Percentiles rank a stretch among this genome's conserved stretches.
Conservation (phyloP, 2,113 vertebrate genomes). For the Aspidoscelis tigris region DNA sequence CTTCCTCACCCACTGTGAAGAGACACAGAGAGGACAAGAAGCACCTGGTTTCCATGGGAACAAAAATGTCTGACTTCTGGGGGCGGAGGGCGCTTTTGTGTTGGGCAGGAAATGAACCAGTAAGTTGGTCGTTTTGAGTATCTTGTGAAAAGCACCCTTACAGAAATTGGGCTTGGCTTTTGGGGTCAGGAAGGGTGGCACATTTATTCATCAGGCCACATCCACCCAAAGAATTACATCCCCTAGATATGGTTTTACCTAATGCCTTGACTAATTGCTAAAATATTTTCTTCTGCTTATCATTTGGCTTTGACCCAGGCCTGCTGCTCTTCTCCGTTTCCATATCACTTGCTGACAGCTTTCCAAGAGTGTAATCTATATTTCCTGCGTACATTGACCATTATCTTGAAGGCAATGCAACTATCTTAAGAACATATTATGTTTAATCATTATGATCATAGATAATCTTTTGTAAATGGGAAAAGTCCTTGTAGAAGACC, state of each 20-base stretch:
- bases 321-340: background rate
- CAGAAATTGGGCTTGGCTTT: too few species aligned
- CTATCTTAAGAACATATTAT: background rate
- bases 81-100: too few species aligned
- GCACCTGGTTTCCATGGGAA: too few species aligned
- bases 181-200: too few species aligned
- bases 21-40: too few species aligned
- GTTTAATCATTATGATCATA: background rate
- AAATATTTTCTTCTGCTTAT: conserved; percentile 7
- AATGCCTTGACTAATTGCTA: conserved; percentile 11
- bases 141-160: too few species aligned
- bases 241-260: background rate
- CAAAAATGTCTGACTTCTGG: too few species aligned
- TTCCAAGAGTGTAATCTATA: background rate
- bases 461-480: background rate
- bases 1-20: too few species aligned
- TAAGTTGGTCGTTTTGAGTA: too few species aligned
- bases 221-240: background rate
- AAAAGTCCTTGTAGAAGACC: background rate
- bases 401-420: background rate
- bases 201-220: too few species aligned
- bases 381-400: background rate
- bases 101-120: too few species aligned
- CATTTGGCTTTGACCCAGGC: background rate
- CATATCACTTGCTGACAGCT: background rate